These are phyloP conservation scores for Gymnoscopelus microlampas DNA, from an alignment of 2,797 vertebrate genomes.

Conservation along the genomic window DNA sequence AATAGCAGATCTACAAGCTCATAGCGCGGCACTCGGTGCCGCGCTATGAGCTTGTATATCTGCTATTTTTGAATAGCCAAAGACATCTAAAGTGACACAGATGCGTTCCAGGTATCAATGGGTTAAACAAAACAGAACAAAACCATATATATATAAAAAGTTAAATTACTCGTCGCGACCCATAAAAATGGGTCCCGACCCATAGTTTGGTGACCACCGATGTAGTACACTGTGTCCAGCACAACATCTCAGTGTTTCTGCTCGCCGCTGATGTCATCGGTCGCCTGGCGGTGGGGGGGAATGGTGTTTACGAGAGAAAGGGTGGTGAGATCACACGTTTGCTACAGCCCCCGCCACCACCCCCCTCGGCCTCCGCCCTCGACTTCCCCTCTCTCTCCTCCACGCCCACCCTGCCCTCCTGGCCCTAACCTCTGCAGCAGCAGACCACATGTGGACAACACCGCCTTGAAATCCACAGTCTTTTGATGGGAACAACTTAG, in stretches of 20 bases:
- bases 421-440: conserved; percentile 49
- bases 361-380: conserved; percentile 18
- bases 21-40: too few species aligned
- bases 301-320: conserved; percentile 64
- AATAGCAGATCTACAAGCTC: too few species aligned
- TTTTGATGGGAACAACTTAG: conserved; percentile 69
- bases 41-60: too few species aligned
- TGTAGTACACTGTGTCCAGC: background rate
- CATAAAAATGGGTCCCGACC: too few species aligned
- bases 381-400: conserved; percentile 25
- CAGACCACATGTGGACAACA: conserved; percentile 44
- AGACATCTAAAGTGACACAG: too few species aligned
- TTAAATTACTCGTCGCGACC: too few species aligned
- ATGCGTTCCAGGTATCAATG: too few species aligned
- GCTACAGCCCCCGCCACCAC: conserved; percentile 5
- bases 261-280: conserved; percentile 74
- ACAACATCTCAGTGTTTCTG: conserved; percentile 46
- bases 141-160: too few species aligned
- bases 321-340: conserved; percentile 67
- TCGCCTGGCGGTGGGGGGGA: conserved; percentile 40
- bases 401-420: conserved; percentile 45
- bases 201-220: too few species aligned
- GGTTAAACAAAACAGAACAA: too few species aligned
- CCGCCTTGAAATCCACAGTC: conserved; percentile 40
- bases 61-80: too few species aligned